Evolutionary conservation across 1,140 invertebrate species (phyloP), one percentile per base, ranked within the genome.

Genomic region (Caenorhabditis elegans): DNA sequence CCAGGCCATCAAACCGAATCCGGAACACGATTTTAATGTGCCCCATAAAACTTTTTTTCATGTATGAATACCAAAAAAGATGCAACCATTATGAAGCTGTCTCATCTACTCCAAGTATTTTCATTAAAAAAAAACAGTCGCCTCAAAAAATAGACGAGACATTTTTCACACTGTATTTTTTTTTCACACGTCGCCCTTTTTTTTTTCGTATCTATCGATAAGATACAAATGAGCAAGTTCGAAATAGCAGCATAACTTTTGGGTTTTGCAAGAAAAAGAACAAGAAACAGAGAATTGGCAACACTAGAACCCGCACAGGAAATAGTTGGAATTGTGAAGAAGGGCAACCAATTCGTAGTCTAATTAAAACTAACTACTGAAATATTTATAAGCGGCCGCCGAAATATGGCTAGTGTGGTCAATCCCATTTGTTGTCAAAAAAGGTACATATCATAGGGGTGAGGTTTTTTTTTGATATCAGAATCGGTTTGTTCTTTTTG

Each of bases 251-350:
- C n/a, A n/a, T n/a, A n/a, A n/a, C n/a, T n/a, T n/a, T n/a, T n/a
- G n/a, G n/a, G n/a, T 43, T 43, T 15, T 5, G 39, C 6, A 43
- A 8, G 39, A 15, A 43, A 15, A 5, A 15, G 15, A 70, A 17
- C 17, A 70, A 70, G 19, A 24, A 15, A 22, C 28, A 39, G 34
- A 39, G 34, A 70, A 70, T 60, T 28, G 60, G 60, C 60, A 31
- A 22, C n/a, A 70, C 24, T 34, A 70, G 10, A 70, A 70, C 34
- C 60, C 34, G 34, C 60, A 70, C 60, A 70, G 60, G 60, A 70
- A 70, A 70, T 70, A 70, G 60, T 70, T 70, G 60, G 31, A 70
- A 36, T 70, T 22, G 60, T 70, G 60, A 70, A 39, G 60, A 70
- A 70, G 60, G 60, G 34, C 60, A 70, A 39, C 60, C 60, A 43